Conservation (phyloP, 2,888 invertebrate genomes). For the Himalopsyche tibetana region DNA sequence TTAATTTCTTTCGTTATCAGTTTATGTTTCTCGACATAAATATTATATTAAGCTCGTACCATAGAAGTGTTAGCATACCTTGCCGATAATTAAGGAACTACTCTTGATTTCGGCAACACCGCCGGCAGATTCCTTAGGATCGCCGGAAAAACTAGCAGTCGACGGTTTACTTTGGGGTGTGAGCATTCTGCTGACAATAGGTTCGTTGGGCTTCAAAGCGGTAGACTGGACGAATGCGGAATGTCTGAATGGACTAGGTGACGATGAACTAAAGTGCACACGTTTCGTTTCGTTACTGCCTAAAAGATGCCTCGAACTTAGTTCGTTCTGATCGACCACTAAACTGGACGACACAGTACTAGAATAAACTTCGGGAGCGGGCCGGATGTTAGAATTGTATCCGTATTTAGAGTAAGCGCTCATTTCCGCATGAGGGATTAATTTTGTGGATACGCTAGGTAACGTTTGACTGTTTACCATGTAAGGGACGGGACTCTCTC, state of each 20-base stretch:
- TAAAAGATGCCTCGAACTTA: slow-evolving; percentile 32
- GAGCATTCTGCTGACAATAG: slow-evolving; percentile 69
- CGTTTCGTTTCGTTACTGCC: slow-evolving; percentile 70
- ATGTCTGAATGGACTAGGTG: slow-evolving; percentile 69
- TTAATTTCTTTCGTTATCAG: neutral
- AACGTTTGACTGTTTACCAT: slow-evolving; percentile 4
- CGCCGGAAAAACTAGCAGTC: slow-evolving; percentile 16
- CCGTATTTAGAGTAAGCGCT: neutral
- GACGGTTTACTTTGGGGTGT: neutral
- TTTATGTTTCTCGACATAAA: slow-evolving; percentile 17
- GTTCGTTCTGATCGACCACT: neutral
- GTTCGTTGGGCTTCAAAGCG: slow-evolving; percentile 70
- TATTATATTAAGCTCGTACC: neutral
- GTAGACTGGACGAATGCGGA: slow-evolving; percentile 69
- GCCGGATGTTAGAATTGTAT: neutral
- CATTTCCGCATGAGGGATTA: neutral
- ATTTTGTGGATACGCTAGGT: slow-evolving; percentile 7
- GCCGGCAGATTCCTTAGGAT: slow-evolving; percentile 68
- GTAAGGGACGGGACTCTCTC: slow-evolving; percentile 55
- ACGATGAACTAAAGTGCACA: slow-evolving; percentile 76
- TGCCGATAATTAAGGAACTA: slow-evolving; percentile 78
- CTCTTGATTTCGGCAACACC: slow-evolving; percentile 72
- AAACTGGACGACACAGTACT: slow-evolving; percentile 16
- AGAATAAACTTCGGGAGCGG: neutral
- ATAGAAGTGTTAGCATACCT: slow-evolving; percentile 69